A percentile compares a stretch with the other conserved stretches of the same genome.
Conservation (phyloP, 2,113 vertebrate species). For the Montifringilla adamsi region DNA sequence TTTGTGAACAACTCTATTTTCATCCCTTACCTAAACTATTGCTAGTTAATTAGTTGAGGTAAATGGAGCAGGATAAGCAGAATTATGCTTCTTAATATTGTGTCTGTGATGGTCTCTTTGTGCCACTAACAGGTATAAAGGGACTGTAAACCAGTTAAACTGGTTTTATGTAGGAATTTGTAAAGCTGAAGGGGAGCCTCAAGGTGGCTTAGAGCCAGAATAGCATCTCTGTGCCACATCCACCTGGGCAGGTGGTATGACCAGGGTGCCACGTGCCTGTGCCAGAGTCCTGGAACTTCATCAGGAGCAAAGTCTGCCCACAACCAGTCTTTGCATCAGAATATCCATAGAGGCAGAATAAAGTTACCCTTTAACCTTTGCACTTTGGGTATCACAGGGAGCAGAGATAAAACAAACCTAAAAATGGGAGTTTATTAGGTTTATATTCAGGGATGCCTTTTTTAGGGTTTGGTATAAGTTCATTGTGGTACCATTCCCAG, state of each 20-base stretch:
- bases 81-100: neutral
- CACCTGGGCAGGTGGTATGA: neutral
- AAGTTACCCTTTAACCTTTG: neutral
- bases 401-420: neutral
- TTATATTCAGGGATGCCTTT: neutral
- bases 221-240: neutral
- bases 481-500: neutral
- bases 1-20: neutral
- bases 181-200: neutral
- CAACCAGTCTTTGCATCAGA: neutral
- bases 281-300: neutral
- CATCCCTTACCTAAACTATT: neutral
- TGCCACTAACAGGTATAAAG: conserved; percentile 4
- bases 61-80: neutral
- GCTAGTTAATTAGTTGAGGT: conserved; percentile 36
- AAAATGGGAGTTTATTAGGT: neutral
- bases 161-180: conserved; percentile 27
- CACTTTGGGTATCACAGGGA: neutral
- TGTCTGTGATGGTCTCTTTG: conserved; percentile 18
- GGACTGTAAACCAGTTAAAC: conserved; percentile 23
- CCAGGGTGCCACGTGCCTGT: neutral
- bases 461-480: neutral
- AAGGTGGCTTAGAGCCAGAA: neutral
- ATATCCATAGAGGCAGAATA: neutral
- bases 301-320: neutral